Base-by-base conservation (phyloP, 1,140 invertebrate species). In the Hylyphantes graminicola region DNA sequence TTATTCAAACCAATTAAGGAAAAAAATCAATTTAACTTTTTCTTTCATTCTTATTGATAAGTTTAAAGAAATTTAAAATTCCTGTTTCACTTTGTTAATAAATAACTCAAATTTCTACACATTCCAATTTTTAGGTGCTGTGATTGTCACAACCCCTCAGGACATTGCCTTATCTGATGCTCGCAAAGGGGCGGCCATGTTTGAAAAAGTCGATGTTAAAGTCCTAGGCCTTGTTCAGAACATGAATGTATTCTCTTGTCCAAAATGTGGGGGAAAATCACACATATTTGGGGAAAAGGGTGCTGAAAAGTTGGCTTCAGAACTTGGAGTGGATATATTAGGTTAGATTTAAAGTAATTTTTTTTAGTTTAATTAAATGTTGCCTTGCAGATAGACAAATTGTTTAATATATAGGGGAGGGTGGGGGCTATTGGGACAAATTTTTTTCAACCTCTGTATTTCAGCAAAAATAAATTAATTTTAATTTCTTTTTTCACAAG, bases 91-190 rank as follows among this genome's bases (percentile, higher is more conserved):
- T 3, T 70, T 9, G 15, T 68, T 50, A 12, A 35, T 0, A 19
- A 48, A 13, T 68, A 35, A 5, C 0, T 53, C 1, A 15, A 55
- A 0, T 19, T 74, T 48, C 78, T 70, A 76, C 19, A 19, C 0
- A 63, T 78, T 54, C n/a, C 11, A 17, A 51, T 67, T 65, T n/a
- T 2, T 89, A 91, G 94, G 94, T 50, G 94, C 93, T 9, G 86
- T 97, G 9, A 90, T 97, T 51, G 94, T 97, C 0, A 96, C 95
- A 15, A 97, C 96, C 2, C 95, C 96, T 0, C 96, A 97, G 89
- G 92, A 92, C 75, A 93, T 95, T 8, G 93, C 96, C 0, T 87
- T 96, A 7, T 92, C 95, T 88, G 95, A 97, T 55, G 94, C 95
- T 0, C 91, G 93, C 85, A 92, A 93, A 86, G 87, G 87, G n/a